These are phyloP conservation scores for Anguilla rostrata DNA, from an alignment of 2,113 vertebrate species.

Conservation along the genomic window DNA sequence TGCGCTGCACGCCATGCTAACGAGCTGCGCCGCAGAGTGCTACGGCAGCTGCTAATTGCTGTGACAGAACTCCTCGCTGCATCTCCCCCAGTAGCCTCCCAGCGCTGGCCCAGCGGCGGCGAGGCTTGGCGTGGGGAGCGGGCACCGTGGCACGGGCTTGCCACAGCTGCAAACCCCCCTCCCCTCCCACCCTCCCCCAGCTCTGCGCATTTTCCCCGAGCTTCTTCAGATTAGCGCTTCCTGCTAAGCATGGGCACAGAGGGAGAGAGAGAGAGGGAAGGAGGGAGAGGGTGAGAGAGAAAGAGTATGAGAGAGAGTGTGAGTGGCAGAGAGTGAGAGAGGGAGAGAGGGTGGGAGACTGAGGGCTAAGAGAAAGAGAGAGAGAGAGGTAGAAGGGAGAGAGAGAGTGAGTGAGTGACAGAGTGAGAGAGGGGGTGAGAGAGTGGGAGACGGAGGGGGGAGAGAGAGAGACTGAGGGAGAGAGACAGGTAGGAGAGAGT, in stretches of 20 bases:
- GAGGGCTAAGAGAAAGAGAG: not conserved
- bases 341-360: not conserved
- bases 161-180: conserved; percentile 10
- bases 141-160: not conserved
- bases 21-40: not conserved
- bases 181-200: not conserved
- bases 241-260: not conserved
- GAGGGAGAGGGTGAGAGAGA: not conserved
- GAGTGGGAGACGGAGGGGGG: not conserved
- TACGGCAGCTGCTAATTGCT: conserved; percentile 34
- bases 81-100: conserved; percentile 9
- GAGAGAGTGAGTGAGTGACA: too few relatives aligned
- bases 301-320: too few relatives aligned
- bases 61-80: conserved; percentile 17
- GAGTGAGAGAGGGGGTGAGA: too few relatives aligned
- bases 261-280: not conserved
- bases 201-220: not conserved
- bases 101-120: not conserved
- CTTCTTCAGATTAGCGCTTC: not conserved
- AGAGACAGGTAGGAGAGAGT: not conserved
- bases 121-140: conserved; percentile 7
- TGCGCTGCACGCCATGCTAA: conserved; percentile 8
- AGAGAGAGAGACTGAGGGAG: too few relatives aligned
- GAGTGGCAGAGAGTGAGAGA: not conserved
- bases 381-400: not conserved